phyloP scores from a whole-genome alignment of 1,140 invertebrate genomes.

The Macrobrachium rosenbergii region DNA sequence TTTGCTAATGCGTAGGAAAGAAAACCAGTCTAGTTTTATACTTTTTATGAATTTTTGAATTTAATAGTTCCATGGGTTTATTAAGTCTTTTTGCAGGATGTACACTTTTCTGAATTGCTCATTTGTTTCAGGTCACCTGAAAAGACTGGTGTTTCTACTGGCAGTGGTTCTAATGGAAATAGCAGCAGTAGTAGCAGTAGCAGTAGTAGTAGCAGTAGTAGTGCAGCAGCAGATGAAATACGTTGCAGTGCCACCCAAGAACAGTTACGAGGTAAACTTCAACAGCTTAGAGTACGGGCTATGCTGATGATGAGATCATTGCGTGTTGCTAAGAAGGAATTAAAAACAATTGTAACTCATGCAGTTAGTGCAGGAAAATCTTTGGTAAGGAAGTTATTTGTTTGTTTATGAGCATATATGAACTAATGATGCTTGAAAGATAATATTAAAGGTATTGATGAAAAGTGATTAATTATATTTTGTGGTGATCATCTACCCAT shows the following conservation, averaged over 20 bases:
- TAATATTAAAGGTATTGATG: neutral
- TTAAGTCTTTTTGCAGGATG: too few relatives aligned
- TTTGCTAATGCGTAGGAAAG: too few relatives aligned
- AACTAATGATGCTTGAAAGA: neutral
- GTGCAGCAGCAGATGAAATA: constrained; percentile 67
- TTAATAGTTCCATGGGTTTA: too few relatives aligned
- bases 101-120: too few relatives aligned
- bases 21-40: too few relatives aligned
- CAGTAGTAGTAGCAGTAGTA: constrained; percentile 71
- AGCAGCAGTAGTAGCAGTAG: constrained; percentile 49
- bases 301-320: constrained; percentile 74
- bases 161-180: constrained; percentile 29
- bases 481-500: too few relatives aligned
- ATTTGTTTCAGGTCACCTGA: constrained; percentile 46
- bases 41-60: too few relatives aligned
- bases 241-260: constrained; percentile 63
- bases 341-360: constrained; percentile 67
- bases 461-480: too few relatives aligned
- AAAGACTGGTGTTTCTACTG: constrained; percentile 39
- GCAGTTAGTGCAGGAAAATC: constrained; percentile 65
- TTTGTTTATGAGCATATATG: neutral
- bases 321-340: constrained; percentile 69
- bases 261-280: constrained; percentile 73
- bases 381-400: constrained; percentile 46
- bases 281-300: constrained; percentile 75